Evolutionary conservation across 2,888 invertebrate species (phyloP), one percentile per base, ranked within the genome.

Genomic region (Hipparchia sbordonii): DNA sequence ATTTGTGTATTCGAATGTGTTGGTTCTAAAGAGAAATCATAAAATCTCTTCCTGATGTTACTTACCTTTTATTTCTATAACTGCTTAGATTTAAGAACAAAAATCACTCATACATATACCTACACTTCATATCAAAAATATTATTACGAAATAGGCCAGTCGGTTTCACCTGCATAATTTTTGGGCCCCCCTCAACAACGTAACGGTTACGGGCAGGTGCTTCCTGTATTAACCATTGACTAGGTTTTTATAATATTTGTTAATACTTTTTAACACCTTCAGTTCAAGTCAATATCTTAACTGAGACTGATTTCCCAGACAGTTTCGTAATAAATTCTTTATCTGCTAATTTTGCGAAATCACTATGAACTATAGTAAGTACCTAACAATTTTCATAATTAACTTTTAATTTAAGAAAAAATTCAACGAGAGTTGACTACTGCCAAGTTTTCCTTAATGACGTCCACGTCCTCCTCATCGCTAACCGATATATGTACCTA

Each of bases 141-240:
- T 10, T 54, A 66, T 13, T 45, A 56, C 56, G 52, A 56, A 54
- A 66, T 52, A 56, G 56, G 51, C 51, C n/a, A 39, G 8, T 66
- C 33, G 46, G 45, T 56, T n/a, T 67, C 67, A 67, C 67, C 67
- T 67, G 67, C 39, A 6, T 54, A 46, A 56, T 54, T 67, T 56
- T 56, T 54, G 54, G n/a, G 66, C 56, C 67, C 67, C 67, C 67
- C 56, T 56, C 45, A 46, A 48, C 48, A 45, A 45, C 48, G 63
- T 51, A 67, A 56, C 67, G 56, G 54, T 56, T 56, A 67, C 13
- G 5, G 56, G 13, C 67, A 67, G 56, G 67, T 67, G 67, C 54
- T 67, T 56, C 45, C 67, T 39, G 54, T 67, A 56, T 54, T 10
- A 66, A 66, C 8, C 54, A 66, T 56, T 46, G 13, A 56, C 45